These are phyloP conservation scores for Mus minutoides DNA, from an alignment of 2,797 vertebrate genomes.

Conservation along the genomic window DNA sequence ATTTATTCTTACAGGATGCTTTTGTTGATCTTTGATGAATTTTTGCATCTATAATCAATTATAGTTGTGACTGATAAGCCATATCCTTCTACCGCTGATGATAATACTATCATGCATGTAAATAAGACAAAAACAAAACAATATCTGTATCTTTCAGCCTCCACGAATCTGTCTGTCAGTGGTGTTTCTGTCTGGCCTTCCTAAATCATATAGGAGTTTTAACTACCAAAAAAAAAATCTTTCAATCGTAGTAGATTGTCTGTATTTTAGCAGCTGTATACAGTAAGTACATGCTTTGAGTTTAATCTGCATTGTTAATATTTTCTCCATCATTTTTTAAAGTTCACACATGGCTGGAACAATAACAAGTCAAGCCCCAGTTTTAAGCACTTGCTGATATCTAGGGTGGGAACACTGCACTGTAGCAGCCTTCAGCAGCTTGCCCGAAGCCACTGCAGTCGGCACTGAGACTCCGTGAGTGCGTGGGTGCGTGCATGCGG, in stretches of 20 bases:
- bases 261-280: not conserved
- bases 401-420: not conserved
- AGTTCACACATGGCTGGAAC: not conserved
- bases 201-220: conserved; percentile 11
- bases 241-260: not conserved
- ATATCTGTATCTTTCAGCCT: not conserved
- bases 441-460: not conserved
- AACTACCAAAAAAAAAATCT: not conserved
- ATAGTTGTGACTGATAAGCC: not conserved
- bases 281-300: not conserved
- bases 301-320: conserved; percentile 1
- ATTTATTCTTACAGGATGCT: not conserved
- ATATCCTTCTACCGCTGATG: not conserved
- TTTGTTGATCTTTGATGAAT: not conserved
- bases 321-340: conserved; percentile 39
- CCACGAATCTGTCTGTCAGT: not conserved
- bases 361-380: not conserved
- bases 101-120: not conserved
- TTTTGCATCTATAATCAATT: not conserved
- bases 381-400: not conserved
- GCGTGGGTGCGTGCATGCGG: too few species aligned
- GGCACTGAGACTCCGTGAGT: too few species aligned
- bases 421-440: not conserved
- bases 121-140: conserved; percentile 40
- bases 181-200: not conserved